Percentiles rank a stretch among this genome's conserved stretches.
These are phyloP conservation scores for Trichogramma dendrolimi DNA, from an alignment of 2,888 invertebrate genomes.

Conservation along the genomic window DNA sequence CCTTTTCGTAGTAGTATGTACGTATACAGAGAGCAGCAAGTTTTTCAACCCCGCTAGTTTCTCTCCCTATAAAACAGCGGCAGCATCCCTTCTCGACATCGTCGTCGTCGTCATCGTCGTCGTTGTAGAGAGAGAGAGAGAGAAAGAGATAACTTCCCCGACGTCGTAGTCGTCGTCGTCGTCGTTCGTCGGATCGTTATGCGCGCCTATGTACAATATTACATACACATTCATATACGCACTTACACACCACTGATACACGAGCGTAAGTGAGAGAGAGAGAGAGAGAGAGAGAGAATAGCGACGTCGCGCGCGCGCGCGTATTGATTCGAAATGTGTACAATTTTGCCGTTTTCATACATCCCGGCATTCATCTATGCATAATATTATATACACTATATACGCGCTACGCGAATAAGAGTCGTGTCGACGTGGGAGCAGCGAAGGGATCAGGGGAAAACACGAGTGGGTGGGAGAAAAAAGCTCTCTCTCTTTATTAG, in stretches of 20 bases:
- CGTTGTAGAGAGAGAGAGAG: too few relatives aligned
- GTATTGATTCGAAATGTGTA: not conserved
- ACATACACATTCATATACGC: not conserved
- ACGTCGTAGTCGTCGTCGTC: too few relatives aligned
- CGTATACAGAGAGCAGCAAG: too few relatives aligned
- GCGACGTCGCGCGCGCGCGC: not conserved
- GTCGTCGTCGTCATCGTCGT: too few relatives aligned
- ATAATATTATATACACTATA: too few relatives aligned
- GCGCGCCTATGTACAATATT: not conserved
- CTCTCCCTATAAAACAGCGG: too few relatives aligned
- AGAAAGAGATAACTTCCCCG: too few relatives aligned
- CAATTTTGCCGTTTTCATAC: not conserved
- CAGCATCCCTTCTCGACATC: too few relatives aligned
- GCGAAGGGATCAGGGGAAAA: constrained; percentile 9
- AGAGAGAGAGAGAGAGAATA: constrained; percentile 3
- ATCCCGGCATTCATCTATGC: not conserved
- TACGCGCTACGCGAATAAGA: constrained; percentile 2
- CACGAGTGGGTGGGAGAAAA: not conserved
- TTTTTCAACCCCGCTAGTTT: too few relatives aligned
- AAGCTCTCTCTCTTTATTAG: constrained; percentile 23
- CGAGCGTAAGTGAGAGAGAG: constrained; percentile 15
- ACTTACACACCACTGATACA: not conserved
- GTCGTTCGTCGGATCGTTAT: not conserved
- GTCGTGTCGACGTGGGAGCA: constrained; percentile 16
- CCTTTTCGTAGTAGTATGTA: too few relatives aligned